Evolutionary conservation across 2,797 vertebrate genomes (phyloP).

Genomic region (Salmo trutta): DNA sequence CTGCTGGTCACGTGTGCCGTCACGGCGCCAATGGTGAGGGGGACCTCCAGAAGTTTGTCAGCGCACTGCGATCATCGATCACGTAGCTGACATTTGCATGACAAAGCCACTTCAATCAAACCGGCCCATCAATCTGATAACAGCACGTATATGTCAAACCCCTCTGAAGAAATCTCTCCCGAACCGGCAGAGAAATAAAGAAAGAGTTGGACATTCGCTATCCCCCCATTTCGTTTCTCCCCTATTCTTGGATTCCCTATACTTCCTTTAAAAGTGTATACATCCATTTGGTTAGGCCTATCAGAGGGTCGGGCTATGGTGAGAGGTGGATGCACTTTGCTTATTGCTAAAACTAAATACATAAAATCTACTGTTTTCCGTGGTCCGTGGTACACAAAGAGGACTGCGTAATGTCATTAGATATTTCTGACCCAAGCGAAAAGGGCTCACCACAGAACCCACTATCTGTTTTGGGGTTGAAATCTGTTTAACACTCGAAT

Average conservation of each 20-base stretch:
- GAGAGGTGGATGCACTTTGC: background rate
- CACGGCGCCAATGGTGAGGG: conserved; percentile 86
- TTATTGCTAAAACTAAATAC: background rate
- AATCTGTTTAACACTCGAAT: conserved; percentile 60
- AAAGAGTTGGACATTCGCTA: conserved; percentile 49
- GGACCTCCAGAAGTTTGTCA: conserved; percentile 87
- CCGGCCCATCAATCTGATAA: conserved; percentile 97
- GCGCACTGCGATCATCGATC: conserved; percentile 90
- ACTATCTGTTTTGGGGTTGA: conserved; percentile 27
- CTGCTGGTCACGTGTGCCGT: conserved; percentile 80
- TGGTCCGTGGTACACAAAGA: conserved; percentile 38
- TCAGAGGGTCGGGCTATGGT: conserved; percentile 4
- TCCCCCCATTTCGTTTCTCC: conserved; percentile 29
- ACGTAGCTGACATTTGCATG: conserved; percentile 92
- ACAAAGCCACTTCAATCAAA: conserved; percentile 99
- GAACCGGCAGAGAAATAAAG: conserved; percentile 57
- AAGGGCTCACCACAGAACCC: background rate
- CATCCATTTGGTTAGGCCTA: conserved; percentile 55
- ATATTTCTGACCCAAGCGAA: background rate
- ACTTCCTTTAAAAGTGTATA: conserved; percentile 68
- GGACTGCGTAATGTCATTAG: background rate
- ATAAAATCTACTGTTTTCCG: background rate
- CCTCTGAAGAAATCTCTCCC: conserved; percentile 78
- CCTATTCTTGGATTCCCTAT: background rate
- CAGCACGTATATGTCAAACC: conserved; percentile 91